Percentiles rank a stretch among this genome's conserved stretches.
phyloP scores from a whole-genome alignment of 2,113 vertebrate species.

The Electrona antarctica region DNA sequence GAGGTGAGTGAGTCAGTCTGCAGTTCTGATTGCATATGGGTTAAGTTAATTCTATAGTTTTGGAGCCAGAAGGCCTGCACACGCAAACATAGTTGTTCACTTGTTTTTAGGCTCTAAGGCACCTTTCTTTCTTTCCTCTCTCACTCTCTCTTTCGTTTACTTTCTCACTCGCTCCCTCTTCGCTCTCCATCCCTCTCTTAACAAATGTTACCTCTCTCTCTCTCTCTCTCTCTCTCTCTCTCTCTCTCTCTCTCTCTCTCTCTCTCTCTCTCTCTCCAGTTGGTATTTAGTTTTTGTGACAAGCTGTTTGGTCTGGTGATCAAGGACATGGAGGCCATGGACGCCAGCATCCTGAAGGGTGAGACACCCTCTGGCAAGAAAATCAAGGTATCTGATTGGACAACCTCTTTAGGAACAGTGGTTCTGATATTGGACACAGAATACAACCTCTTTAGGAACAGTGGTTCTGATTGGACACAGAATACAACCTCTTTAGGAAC shows the following conservation, averaged over 20 bases:
- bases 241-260: not conserved
- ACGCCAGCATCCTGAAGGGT: slow-evolving; percentile 93
- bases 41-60: too few relatives aligned
- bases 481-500: too few relatives aligned
- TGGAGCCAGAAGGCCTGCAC: too few relatives aligned
- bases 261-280: slow-evolving; percentile 70
- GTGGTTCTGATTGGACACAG: too few relatives aligned
- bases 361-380: slow-evolving; percentile 87
- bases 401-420: not conserved
- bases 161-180: not conserved
- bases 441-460: not conserved
- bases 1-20: too few relatives aligned
- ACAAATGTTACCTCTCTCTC: not conserved
- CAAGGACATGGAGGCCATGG: slow-evolving; percentile 97
- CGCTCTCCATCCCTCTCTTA: not conserved
- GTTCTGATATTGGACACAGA: too few relatives aligned
- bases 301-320: slow-evolving; percentile 94
- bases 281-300: slow-evolving; percentile 96
- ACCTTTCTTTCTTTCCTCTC: not conserved
- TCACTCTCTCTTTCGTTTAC: not conserved
- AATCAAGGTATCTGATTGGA: slow-evolving; percentile 79
- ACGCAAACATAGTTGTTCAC: not conserved
- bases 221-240: not conserved
- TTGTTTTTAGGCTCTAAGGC: too few relatives aligned
- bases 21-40: too few relatives aligned